phyloP scores from a whole-genome alignment of 1,140 invertebrate species.

The Zaprionus lachaisei region DNA sequence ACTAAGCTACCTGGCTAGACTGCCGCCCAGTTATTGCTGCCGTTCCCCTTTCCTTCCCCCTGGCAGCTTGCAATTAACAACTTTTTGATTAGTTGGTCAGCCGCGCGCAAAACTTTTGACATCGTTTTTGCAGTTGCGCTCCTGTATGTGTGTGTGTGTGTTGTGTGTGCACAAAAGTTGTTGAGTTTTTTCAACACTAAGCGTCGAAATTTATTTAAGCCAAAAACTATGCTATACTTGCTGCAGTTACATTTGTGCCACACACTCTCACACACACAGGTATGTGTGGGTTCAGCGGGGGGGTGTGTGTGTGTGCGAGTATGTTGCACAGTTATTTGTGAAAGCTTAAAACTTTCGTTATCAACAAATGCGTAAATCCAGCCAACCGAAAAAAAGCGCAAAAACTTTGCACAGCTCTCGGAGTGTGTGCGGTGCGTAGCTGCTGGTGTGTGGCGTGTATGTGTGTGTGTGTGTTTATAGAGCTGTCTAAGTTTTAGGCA shows the following conservation, averaged over 20 bases:
- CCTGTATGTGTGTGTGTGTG: no score
- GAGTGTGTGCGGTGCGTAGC: conserved; percentile 4
- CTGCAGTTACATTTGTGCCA: conserved; percentile 20
- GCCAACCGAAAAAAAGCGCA: conserved; percentile 48
- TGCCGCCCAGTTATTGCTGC: conserved; percentile 51
- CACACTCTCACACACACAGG: not conserved
- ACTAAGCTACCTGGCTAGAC: conserved; percentile 2
- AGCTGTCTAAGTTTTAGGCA: conserved; percentile 75
- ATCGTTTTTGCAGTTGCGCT: conserved; percentile 57
- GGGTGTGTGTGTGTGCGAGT: conserved; percentile 35
- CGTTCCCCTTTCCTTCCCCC: not conserved
- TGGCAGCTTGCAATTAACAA: conserved; percentile 72
- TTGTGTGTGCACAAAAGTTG: conserved; percentile 35
- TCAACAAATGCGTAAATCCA: conserved; percentile 82
- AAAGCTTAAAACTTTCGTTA: conserved; percentile 76
- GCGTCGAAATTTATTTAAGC: conserved; percentile 52
- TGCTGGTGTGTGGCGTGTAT: not conserved
- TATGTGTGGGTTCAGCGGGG: not conserved
- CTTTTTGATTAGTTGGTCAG: conserved; percentile 76
- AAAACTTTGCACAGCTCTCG: conserved; percentile 43
- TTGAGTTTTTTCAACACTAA: conserved; percentile 41
- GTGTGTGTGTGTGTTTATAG: conserved; percentile 46
- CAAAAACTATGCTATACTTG: conserved; percentile 40
- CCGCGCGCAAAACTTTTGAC: conserved; percentile 67
- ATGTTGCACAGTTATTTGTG: conserved; percentile 66